phyloP scores from a whole-genome alignment of 2,888 invertebrate genomes.

The Mesoligia furuncula region DNA sequence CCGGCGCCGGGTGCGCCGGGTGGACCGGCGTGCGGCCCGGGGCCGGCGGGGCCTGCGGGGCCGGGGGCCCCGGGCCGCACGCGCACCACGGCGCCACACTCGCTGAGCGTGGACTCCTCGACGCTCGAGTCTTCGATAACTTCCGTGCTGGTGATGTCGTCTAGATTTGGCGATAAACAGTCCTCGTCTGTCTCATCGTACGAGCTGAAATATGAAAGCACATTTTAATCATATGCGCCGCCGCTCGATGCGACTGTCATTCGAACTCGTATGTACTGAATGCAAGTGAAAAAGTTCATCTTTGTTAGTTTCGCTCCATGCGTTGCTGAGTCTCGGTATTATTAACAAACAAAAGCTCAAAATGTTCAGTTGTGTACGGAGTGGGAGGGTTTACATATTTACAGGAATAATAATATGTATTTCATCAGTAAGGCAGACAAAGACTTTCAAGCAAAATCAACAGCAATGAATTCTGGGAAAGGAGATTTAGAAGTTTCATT shows the following conservation, averaged over 20 bases:
- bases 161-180: conserved; percentile 92
- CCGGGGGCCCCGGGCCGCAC: conserved; percentile 48
- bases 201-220: conserved; percentile 88
- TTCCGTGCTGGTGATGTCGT: conserved; percentile 90
- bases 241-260: conserved; percentile 14
- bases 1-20: conserved; percentile 68
- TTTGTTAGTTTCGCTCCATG: conserved; percentile 88
- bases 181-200: conserved; percentile 93
- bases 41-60: conserved; percentile 9
- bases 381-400: conserved; percentile 76
- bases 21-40: conserved; percentile 41
- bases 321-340: conserved; percentile 78
- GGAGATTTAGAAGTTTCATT: conserved; percentile 58
- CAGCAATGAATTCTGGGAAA: conserved; percentile 72
- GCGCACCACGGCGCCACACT: conserved; percentile 71
- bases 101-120: conserved; percentile 85
- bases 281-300: conserved; percentile 81
- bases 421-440: conserved; percentile 90
- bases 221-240: conserved; percentile 15
- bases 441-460: conserved; percentile 81
- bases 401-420: conserved; percentile 75
- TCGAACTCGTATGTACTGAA: conserved; percentile 84
- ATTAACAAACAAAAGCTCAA: conserved; percentile 86
- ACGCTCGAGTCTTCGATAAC: conserved; percentile 87
- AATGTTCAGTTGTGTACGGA: conserved; percentile 67